phyloP scores from a whole-genome alignment of 2,888 invertebrate species.

The Spilarctia lutea region DNA sequence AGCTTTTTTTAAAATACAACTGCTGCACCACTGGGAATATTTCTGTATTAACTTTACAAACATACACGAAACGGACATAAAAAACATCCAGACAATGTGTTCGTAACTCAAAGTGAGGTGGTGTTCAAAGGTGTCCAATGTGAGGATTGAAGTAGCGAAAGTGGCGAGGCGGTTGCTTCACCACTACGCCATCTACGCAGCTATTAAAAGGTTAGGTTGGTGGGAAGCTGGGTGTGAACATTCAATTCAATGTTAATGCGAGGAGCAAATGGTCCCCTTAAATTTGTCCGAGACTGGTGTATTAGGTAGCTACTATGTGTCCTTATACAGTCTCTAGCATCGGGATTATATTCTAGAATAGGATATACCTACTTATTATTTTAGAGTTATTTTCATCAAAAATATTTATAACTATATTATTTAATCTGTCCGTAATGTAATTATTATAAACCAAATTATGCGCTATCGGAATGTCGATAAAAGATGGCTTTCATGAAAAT shows the following conservation, averaged over 20 bases:
- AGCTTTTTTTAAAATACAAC: not conserved
- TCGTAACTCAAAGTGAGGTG: no score
- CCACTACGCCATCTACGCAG: no score
- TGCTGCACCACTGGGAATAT: no score
- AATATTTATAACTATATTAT: not conserved
- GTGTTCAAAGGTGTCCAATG: no score
- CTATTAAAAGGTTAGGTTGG: not conserved
- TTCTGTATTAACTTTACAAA: no score
- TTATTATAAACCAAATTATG: not conserved
- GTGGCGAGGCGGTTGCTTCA: no score
- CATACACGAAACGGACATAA: no score
- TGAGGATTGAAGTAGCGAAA: no score
- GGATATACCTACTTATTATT: not conserved
- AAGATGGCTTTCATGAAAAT: not conserved
- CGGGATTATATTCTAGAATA: not conserved
- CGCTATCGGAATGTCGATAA: not conserved
- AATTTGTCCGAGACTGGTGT: not conserved
- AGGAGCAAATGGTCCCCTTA: not conserved
- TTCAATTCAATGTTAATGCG: not conserved
- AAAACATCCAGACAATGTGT: no score
- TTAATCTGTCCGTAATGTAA: not conserved
- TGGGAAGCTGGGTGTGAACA: not conserved
- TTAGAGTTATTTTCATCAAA: not conserved
- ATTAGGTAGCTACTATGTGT: not conserved
- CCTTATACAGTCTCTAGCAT: not conserved